These are phyloP conservation scores for Oenanthe oenanthe DNA, from an alignment of 2,113 vertebrate species.

Conservation along the genomic window DNA sequence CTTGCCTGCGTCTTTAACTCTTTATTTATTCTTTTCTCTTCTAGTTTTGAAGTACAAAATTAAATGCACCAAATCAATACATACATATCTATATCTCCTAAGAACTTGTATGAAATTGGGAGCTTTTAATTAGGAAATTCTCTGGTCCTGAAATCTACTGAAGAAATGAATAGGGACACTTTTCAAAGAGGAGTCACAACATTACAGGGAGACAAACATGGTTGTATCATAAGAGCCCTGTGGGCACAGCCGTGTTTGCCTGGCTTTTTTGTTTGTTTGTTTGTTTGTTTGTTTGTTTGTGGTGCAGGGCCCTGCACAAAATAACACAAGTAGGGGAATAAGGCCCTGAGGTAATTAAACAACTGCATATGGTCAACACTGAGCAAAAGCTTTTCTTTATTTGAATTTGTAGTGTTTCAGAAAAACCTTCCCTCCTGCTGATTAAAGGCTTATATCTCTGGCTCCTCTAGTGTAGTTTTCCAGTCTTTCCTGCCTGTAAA, in stretches of 20 bases:
- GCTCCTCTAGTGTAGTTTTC: neutral
- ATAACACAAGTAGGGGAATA: neutral
- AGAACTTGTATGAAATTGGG: neutral
- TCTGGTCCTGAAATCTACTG: neutral
- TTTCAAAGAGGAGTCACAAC: neutral
- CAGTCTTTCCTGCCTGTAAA: neutral
- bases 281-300: neutral
- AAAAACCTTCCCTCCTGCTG: neutral
- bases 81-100: neutral
- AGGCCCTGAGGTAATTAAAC: neutral
- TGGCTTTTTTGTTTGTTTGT: neutral
- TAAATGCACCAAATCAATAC: neutral
- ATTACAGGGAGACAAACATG: fast-evolving
- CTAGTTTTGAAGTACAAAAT: neutral
- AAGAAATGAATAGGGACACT: neutral
- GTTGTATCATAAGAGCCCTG: neutral
- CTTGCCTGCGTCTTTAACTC: neutral
- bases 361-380: neutral
- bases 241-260: neutral
- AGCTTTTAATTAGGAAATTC: neutral
- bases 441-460: neutral
- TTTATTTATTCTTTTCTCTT: too few relatives aligned
- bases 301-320: neutral
- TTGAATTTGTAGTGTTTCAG: conserved; percentile 10
- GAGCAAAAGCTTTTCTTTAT: neutral